phyloP scores from a whole-genome alignment of 2,888 invertebrate genomes.

The Pomacea canaliculata region DNA sequence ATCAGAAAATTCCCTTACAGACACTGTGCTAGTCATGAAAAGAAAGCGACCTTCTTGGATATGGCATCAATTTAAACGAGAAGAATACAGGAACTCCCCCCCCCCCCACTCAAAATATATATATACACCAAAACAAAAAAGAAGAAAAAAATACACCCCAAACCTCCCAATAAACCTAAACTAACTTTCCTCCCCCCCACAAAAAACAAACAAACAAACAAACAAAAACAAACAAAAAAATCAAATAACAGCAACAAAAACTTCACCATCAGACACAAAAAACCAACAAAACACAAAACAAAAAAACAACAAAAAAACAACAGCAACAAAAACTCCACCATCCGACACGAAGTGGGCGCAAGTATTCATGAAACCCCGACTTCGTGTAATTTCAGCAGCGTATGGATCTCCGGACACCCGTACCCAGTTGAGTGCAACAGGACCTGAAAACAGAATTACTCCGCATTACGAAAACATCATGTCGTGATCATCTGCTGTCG shows the following conservation, averaged over 20 bases:
- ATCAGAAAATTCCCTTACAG: too few species aligned
- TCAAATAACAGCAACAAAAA: too few species aligned
- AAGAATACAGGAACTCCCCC: too few species aligned
- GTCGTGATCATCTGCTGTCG: neutral
- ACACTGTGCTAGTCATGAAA: too few species aligned
- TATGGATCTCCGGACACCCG: slow-evolving; percentile 37
- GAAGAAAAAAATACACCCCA: too few species aligned
- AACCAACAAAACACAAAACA: neutral
- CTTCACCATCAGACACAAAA: neutral
- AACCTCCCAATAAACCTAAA: too few species aligned
- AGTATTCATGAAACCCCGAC: slow-evolving; percentile 30
- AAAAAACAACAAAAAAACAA: too few species aligned
- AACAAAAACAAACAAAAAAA: neutral
- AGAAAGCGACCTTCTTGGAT: too few species aligned
- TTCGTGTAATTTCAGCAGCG: slow-evolving; percentile 29
- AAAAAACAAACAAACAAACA: neutral
- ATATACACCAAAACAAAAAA: too few species aligned
- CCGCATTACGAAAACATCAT: neutral
- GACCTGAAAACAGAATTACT: slow-evolving; percentile 28
- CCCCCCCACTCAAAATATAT: too few species aligned
- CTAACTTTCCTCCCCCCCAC: too few species aligned
- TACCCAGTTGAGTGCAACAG: slow-evolving; percentile 41
- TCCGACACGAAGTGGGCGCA: slow-evolving; percentile 37
- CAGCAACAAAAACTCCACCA: slow-evolving; percentile 27
- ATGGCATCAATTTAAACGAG: too few species aligned